Percentiles rank a stretch among this genome's conserved stretches.
Conservation (phyloP, 30 jellyfish, hydroid and myxozoan species). For the Sanderia malayensis region DNA sequence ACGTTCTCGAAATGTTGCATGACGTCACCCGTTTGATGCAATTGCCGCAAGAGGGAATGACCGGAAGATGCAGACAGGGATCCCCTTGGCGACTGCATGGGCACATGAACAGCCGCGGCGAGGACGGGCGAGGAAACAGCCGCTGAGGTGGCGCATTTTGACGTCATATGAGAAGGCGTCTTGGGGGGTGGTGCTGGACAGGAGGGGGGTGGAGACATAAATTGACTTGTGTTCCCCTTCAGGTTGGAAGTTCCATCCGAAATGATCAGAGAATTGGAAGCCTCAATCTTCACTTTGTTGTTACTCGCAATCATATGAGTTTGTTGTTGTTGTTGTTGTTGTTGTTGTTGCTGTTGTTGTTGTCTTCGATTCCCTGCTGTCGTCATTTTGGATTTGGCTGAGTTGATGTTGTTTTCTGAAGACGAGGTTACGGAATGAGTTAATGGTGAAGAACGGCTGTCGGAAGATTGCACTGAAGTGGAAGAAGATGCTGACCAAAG, state of each 20-base stretch:
- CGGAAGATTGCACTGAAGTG: neutral
- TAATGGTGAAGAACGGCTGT: neutral
- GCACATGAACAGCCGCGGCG: neutral
- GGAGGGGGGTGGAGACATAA: slow-evolving; percentile 56
- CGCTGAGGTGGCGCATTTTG: slow-evolving; percentile 11
- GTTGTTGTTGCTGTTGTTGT: neutral
- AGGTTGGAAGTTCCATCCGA: slow-evolving; percentile 15
- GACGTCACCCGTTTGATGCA: slow-evolving; percentile 1
- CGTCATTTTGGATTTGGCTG: neutral
- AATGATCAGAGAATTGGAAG: slow-evolving; percentile 26
- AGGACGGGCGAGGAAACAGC: slow-evolving; percentile 13
- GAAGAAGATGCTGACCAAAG: neutral
- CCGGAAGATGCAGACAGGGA: neutral
- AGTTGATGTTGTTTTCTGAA: neutral
- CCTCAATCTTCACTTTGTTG: slow-evolving; percentile 17
- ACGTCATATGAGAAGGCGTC: slow-evolving; percentile 29
- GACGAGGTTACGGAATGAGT: neutral
- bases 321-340: neutral
- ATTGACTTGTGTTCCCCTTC: slow-evolving; percentile 2
- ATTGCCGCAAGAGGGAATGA: neutral
- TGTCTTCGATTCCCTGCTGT: neutral
- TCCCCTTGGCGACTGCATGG: slow-evolving; percentile 2
- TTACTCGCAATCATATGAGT: no score
- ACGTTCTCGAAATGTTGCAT: neutral
- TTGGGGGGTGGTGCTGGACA: slow-evolving; percentile 59